Evolutionary conservation across 1,140 invertebrate species (phyloP).

Genomic region (Pogonomyrmex californicus): DNA sequence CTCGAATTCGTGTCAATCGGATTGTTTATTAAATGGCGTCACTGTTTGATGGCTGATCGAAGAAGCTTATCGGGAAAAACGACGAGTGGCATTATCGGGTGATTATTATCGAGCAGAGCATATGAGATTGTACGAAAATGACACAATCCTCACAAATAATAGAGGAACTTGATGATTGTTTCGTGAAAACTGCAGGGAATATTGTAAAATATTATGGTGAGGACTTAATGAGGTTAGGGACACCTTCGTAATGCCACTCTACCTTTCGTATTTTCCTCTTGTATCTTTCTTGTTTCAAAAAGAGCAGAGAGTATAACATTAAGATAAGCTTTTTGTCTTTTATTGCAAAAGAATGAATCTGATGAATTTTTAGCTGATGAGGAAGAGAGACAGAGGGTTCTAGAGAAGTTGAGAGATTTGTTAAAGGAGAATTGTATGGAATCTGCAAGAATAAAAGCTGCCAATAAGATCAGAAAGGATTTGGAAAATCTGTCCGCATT

Average conservation of each 20-base stretch:
- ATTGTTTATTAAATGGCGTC: neutral
- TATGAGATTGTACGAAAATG: slow-evolving; percentile 44
- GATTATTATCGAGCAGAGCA: neutral
- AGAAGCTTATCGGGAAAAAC: neutral
- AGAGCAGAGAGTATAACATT: neutral
- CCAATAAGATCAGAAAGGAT: slow-evolving; percentile 31
- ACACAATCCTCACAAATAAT: slow-evolving; percentile 16
- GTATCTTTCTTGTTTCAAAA: neutral
- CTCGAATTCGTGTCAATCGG: neutral
- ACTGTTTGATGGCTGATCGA: neutral
- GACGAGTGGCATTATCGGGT: neutral
- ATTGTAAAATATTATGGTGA: slow-evolving; percentile 73
- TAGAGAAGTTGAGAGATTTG: slow-evolving; percentile 65
- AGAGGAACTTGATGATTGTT: slow-evolving; percentile 62
- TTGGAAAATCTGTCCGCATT: neutral
- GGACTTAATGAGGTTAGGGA: slow-evolving; percentile 47
- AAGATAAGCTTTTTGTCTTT: neutral
- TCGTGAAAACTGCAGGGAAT: slow-evolving; percentile 70
- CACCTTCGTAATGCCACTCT: neutral
- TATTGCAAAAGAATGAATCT: neutral
- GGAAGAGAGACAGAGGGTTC: slow-evolving; percentile 24
- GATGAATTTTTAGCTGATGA: slow-evolving; percentile 44
- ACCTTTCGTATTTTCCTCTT: neutral
- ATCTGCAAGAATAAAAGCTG: slow-evolving; percentile 3
- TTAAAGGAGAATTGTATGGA: slow-evolving; percentile 42